These are phyloP conservation scores for Drosophila ficusphila DNA, from an alignment of 1,140 invertebrate genomes.

Conservation along the genomic window DNA sequence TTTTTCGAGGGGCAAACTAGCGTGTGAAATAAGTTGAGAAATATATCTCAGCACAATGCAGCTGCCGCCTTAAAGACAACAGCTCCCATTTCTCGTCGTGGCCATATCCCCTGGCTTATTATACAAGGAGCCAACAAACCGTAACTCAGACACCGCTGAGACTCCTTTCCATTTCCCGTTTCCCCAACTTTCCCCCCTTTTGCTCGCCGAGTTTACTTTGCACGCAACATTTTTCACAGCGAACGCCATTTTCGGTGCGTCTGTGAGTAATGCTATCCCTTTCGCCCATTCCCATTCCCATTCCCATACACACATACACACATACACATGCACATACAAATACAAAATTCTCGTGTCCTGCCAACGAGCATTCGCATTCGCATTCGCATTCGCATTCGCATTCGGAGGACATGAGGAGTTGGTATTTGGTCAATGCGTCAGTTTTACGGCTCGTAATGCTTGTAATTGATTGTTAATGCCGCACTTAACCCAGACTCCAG, in stretches of 20 bases:
- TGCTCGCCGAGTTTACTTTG: constrained; percentile 31
- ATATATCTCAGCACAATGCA: constrained; percentile 6
- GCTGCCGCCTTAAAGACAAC: not conserved
- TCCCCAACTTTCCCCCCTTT: not conserved
- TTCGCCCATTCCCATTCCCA: not conserved
- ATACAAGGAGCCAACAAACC: constrained; percentile 49
- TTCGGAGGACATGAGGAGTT: constrained; percentile 31
- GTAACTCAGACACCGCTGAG: constrained; percentile 47
- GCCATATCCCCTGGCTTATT: constrained; percentile 42
- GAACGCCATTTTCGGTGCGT: not conserved
- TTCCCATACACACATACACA: not conserved
- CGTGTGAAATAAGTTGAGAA: not conserved
- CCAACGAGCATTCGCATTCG: not conserved
- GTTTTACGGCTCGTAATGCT: constrained; percentile 74
- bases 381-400: no score
- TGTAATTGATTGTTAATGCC: constrained; percentile 76
- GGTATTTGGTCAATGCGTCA: constrained; percentile 68
- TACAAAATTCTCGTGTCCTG: constrained; percentile 1
- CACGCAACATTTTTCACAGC: constrained; percentile 65
- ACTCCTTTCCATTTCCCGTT: not conserved
- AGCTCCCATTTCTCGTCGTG: not conserved
- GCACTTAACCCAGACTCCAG: constrained; percentile 67
- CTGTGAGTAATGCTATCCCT: constrained; percentile 23
- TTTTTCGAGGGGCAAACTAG: not conserved
- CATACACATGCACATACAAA: not conserved